These are phyloP conservation scores for Drosophila atroscutellata DNA, from an alignment of 2,888 invertebrate species.

Conservation along the genomic window DNA sequence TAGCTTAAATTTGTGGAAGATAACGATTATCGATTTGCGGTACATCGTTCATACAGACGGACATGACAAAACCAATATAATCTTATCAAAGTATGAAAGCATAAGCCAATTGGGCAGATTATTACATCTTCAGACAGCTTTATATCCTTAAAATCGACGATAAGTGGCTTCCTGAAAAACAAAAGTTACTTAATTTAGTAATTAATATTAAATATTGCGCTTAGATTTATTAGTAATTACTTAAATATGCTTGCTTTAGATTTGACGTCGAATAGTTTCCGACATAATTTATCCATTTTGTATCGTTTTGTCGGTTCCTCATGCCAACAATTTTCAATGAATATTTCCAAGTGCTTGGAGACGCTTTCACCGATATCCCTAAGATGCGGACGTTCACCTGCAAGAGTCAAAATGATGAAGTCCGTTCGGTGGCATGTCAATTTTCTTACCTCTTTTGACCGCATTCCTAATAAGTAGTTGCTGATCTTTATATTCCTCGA, in stretches of 20 bases:
- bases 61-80: background rate
- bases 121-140: background rate
- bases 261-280: fast-evolving
- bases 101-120: background rate
- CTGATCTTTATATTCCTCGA: background rate
- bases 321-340: background rate
- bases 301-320: background rate
- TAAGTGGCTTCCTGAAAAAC: background rate
- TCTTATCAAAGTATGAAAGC: background rate
- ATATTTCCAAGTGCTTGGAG: background rate
- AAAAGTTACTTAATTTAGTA: background rate
- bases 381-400: background rate
- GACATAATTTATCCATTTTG: fast-evolving
- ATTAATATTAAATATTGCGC: background rate
- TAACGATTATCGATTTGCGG: background rate
- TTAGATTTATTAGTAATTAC: background rate
- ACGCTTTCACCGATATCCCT: background rate
- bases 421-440: no score
- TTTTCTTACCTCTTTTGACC: background rate
- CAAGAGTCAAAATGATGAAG: background rate
- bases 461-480: background rate
- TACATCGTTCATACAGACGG: background rate
- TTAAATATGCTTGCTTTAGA: fast-evolving
- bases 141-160: background rate
- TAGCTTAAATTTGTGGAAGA: background rate